A percentile compares a stretch with the other conserved stretches of the same genome.
Conservation (phyloP, 2,113 vertebrate species). For the Podarcis raffonei region DNA sequence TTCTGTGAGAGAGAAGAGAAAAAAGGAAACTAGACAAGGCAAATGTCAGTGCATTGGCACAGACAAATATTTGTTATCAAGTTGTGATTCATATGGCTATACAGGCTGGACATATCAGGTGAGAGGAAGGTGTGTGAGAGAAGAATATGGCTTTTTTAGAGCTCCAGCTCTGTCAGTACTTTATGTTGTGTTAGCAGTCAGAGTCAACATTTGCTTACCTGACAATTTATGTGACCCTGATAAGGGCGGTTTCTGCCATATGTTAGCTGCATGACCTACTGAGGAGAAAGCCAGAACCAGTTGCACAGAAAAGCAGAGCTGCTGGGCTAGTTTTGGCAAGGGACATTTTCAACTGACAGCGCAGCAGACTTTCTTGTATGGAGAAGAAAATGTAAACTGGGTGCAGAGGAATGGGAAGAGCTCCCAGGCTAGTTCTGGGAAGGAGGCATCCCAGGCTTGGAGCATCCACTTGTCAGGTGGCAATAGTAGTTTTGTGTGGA, state of each 20-base stretch:
- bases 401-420: neutral
- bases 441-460: neutral
- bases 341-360: too few species aligned
- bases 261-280: neutral
- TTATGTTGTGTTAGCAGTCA: neutral
- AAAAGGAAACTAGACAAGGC: neutral
- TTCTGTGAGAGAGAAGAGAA: conserved; percentile 45
- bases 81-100: neutral
- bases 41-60: neutral
- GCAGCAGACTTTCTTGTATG: too few species aligned
- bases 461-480: neutral
- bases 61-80: neutral
- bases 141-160: neutral
- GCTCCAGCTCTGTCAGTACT: neutral
- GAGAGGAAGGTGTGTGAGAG: neutral
- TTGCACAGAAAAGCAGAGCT: neutral
- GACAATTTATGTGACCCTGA: neutral
- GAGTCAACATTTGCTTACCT: neutral
- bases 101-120: neutral
- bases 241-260: neutral
- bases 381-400: too few species aligned
- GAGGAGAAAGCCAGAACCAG: neutral
- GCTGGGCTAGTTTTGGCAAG: too few species aligned
- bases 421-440: neutral
- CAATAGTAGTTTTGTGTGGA: neutral